Evolutionary conservation across 2,888 invertebrate genomes (phyloP).

Genomic region (Hecatera dysodea): DNA sequence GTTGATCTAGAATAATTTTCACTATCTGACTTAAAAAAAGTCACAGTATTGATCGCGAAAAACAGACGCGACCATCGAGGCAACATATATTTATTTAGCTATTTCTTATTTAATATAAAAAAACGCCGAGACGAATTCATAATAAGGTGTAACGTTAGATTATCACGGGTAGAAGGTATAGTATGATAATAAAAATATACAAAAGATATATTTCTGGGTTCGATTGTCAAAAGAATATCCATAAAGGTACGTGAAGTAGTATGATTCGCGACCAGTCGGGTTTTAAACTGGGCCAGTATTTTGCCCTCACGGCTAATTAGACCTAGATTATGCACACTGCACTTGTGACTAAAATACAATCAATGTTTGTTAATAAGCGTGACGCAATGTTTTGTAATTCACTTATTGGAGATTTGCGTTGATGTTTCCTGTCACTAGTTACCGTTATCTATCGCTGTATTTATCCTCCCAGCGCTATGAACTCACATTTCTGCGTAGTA

Average conservation of each 20-base stretch:
- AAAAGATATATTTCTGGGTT: neutral
- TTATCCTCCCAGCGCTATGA: constrained; percentile 12
- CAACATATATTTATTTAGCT: neutral
- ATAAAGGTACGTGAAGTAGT: neutral
- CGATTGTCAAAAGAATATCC: neutral
- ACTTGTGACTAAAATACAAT: constrained; percentile 5
- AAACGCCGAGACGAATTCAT: constrained; percentile 46
- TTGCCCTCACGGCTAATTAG: neutral
- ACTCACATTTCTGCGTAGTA: neutral
- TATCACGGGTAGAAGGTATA: constrained; percentile 44
- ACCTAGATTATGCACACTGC: neutral
- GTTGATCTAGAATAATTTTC: constrained; percentile 28
- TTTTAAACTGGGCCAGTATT: neutral
- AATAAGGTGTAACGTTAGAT: constrained; percentile 49
- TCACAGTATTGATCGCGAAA: neutral
- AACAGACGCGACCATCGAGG: neutral
- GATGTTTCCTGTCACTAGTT: constrained; percentile 1
- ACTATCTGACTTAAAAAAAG: neutral
- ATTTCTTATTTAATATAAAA: constrained; percentile 38
- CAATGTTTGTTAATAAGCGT: constrained; percentile 8
- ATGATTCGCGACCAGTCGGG: neutral
- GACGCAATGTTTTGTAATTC: constrained; percentile 26
- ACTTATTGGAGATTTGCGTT: constrained; percentile 2
- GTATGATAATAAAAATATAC: constrained; percentile 28
- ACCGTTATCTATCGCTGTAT: constrained; percentile 18